phyloP scores from a whole-genome alignment of 2,113 vertebrate species.

The Rallus limicola region DNA sequence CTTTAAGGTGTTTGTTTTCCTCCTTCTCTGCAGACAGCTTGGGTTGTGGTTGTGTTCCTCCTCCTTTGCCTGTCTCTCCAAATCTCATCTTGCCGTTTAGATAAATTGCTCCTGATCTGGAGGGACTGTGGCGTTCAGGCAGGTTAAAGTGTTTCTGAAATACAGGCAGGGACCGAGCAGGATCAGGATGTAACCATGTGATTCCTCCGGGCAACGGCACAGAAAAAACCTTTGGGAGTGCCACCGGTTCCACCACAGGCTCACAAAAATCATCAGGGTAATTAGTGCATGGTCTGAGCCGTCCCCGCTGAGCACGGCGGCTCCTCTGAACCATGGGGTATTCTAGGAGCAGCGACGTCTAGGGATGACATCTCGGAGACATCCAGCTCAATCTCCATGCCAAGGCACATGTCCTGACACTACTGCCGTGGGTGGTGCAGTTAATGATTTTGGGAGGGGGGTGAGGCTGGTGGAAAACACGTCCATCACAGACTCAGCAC shows the following conservation, averaged over 20 bases:
- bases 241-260: background rate
- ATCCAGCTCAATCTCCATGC: background rate
- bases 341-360: background rate
- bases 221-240: background rate
- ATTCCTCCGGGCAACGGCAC: background rate
- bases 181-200: background rate
- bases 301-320: background rate
- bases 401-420: background rate
- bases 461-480: background rate
- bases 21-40: background rate
- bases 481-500: rapidly evolving
- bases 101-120: background rate
- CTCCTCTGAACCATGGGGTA: background rate
- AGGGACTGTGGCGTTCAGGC: background rate
- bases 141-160: conserved; percentile 2
- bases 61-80: background rate
- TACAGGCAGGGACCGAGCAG: background rate
- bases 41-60: background rate
- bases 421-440: background rate
- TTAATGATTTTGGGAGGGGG: background rate
- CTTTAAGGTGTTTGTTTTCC: background rate
- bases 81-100: background rate
- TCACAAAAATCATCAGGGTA: background rate
- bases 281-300: background rate
- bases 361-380: background rate